These are phyloP conservation scores for Cryptophagus acutangulus DNA, from an alignment of 2,888 invertebrate species.

Conservation along the genomic window DNA sequence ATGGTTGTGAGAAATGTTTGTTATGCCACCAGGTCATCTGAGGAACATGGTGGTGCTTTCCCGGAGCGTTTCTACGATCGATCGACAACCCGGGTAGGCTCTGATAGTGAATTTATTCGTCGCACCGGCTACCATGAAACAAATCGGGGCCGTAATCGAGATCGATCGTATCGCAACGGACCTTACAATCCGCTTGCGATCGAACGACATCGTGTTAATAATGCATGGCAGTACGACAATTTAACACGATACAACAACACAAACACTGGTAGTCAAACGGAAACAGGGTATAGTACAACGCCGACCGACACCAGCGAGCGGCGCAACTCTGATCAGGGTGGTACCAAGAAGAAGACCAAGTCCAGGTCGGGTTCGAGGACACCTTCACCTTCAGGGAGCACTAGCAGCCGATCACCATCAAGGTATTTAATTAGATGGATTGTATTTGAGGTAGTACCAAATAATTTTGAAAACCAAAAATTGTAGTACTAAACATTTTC, in stretches of 20 bases:
- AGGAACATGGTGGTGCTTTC: constrained; percentile 51
- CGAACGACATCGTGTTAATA: constrained; percentile 33
- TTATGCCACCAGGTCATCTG: constrained; percentile 46
- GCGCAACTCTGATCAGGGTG: constrained; percentile 42
- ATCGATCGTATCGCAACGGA: constrained; percentile 49
- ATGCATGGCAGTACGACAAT: constrained; percentile 18
- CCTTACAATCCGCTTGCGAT: constrained; percentile 44
- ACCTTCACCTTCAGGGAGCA: constrained; percentile 52
- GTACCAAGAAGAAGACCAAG: constrained; percentile 39
- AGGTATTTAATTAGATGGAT: too few species aligned
- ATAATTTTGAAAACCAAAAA: too few species aligned
- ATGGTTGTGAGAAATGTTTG: background rate
- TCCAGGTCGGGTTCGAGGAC: constrained; percentile 52
- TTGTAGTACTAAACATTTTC: constrained; percentile 2
- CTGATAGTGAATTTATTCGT: constrained; percentile 29
- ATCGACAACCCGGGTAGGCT: constrained; percentile 35
- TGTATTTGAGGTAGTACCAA: too few species aligned
- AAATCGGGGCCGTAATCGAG: constrained; percentile 45
- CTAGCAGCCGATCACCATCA: constrained; percentile 54
- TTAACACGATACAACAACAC: constrained; percentile 17
- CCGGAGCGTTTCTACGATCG: constrained; percentile 54
- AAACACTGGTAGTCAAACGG: constrained; percentile 32
- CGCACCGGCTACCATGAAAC: constrained; percentile 45
- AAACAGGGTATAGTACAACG: constrained; percentile 47
- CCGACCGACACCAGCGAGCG: constrained; percentile 39